Conservation (phyloP, 2,113 vertebrate species). For the Odocoileus hemionus region DNA sequence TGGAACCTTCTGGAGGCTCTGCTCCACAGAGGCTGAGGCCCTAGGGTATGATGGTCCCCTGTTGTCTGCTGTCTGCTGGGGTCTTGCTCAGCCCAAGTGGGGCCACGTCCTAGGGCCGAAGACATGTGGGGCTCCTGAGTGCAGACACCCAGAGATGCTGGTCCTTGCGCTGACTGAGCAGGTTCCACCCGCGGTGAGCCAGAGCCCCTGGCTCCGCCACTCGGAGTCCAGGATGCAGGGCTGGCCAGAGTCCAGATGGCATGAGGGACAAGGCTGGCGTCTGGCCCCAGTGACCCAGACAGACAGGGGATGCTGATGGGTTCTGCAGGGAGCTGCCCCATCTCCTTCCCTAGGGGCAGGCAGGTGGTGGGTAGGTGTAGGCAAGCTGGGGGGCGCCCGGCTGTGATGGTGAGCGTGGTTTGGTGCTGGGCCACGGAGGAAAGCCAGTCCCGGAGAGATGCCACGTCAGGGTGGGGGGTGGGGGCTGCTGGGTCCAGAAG, state of each 20-base stretch:
- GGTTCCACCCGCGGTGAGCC: background rate
- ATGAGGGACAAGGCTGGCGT: background rate
- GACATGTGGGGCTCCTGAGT: background rate
- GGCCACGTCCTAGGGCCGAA: background rate
- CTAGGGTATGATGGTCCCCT: background rate
- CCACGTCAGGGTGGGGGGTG: background rate
- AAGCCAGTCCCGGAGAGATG: background rate
- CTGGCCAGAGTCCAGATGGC: background rate
- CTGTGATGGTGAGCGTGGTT: background rate
- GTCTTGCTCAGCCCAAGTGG: background rate
- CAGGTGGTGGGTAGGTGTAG: background rate
- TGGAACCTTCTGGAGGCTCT: background rate
- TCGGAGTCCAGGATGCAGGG: accelerated
- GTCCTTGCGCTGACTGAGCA: background rate
- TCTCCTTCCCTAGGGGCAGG: background rate
- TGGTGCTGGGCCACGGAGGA: background rate
- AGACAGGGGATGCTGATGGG: background rate
- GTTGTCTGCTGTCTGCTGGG: background rate
- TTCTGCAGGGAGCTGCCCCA: background rate
- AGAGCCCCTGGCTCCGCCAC: background rate
- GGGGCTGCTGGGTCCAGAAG: background rate
- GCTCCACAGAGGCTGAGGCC: background rate
- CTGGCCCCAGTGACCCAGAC: background rate
- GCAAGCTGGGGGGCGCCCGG: background rate
- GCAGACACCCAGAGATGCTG: background rate